Evolutionary conservation across 2,888 invertebrate species (phyloP), one percentile per base, ranked within the genome.

Genomic region (Elysia crispata): DNA sequence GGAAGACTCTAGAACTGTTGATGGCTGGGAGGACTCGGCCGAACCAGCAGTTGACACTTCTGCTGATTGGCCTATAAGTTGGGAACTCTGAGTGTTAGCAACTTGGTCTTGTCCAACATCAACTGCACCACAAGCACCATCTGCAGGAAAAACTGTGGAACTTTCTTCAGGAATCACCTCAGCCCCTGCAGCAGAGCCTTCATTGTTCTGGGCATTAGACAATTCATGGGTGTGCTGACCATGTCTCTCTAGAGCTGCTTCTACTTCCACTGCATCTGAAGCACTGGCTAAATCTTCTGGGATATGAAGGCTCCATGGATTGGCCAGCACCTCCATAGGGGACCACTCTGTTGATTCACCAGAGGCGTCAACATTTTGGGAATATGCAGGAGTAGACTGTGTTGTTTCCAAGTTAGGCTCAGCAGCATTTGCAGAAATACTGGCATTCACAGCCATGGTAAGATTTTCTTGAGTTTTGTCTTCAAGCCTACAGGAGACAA

Each of bases 281-380:
- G 80, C 80, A 41, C 70, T 62, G 31, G 75, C 69, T 30, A 23
- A 54, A 15, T 80, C 80, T 28, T 28, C 41, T 5, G 80, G 80
- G 30, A 80, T 70, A 31, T 80, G 80, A n/a, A 80, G 76, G 33
- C 80, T 80, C 80, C 80, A 76, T 18, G 76, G 25, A 25, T 80
- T 70, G 23, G 76, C 23, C 23, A 70, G n/a, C 6, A 69, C 33
- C 54, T 57, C 60, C 70, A 15, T 8, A 31, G 50, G 18, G 30
- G 31, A 54, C n/a, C 31, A 33, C 50, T 76, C 15, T 49, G 20
- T 41, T 6, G 66, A 67, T 13, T 76, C 67, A 1, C 50, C 54
- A 31, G 67, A 50, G 31, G 67, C 76, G 54, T 76, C 67, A 3
- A 54, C 31, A n/a, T 41, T 41, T 41, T 41, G 41, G 3, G 74